Base-by-base conservation (phyloP, 2,797 vertebrate genomes). In the Apogon talboti region DNA sequence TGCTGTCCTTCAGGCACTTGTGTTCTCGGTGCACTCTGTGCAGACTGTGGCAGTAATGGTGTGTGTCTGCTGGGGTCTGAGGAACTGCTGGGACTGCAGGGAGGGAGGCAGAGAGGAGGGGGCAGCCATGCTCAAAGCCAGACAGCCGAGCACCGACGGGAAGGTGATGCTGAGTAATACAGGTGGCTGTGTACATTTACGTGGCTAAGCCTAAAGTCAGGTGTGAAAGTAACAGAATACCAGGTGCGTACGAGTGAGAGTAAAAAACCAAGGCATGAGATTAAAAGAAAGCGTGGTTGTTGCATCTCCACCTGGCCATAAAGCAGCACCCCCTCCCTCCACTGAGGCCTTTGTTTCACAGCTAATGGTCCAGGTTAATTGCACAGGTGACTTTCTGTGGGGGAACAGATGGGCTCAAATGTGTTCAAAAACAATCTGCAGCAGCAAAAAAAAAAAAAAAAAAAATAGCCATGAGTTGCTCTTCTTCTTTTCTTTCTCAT, bases 341-440 rank as follows among this genome's bases (percentile, higher is more conserved):
- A 49, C 72, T 1, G 52, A 87, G 78, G 82, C 81, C 82, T 92
- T 89, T 90, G 89, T 90, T 90, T 93, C 88, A 82, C 74, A 53
- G 82, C 83, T 89, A 89, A 90, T 90, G 91, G 77, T 72, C 83
- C 71, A 90, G 92, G 92, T 94, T 94, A 94, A 94, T 94, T 93
- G 90, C 87, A 84, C 92, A 92, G 91, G 92, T 93, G 92, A 91
- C 87, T 91, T 89, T 92, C 79, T 88, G 78, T 76, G 70, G 74
- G 79, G 82, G 85, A 90, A 91, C 92, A 92, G 91, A 94, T 93
- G 92, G 90, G 85, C 87, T 88, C 78, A 91, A 91, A 90, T 92
- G 90, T 92, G 92, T 90, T 94, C 81, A 88, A 84, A 90, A 91
- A 90, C 86, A 92, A 87, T 83, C 77, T 43, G 1, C 70, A 82